phyloP scores from a whole-genome alignment of 2,888 invertebrate genomes.

The Macropis europaea region DNA sequence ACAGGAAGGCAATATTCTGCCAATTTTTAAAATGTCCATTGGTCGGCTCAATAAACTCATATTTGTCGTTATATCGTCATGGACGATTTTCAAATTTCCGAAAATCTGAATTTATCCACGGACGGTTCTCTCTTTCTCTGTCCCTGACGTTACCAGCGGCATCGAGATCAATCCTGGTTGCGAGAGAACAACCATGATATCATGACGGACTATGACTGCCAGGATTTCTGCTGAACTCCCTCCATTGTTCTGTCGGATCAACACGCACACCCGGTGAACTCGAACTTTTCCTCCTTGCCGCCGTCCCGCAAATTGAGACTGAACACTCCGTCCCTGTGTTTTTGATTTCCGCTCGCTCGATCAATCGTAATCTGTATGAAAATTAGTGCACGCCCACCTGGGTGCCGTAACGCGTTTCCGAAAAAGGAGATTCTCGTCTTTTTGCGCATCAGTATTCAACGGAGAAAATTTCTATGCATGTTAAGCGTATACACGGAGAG shows the following conservation, averaged over 20 bases:
- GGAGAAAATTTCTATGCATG: slow-evolving; percentile 37
- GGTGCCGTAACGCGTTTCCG: neutral
- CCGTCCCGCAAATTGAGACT: slow-evolving; percentile 5
- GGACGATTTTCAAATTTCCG: slow-evolving; percentile 4
- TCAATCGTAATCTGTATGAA: slow-evolving; percentile 12
- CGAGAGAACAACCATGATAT: neutral
- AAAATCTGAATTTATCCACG: slow-evolving; percentile 32
- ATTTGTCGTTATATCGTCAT: neutral
- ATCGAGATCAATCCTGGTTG: slow-evolving; percentile 15
- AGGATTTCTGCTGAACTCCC: neutral
- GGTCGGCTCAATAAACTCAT: neutral
- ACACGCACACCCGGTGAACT: too few relatives aligned
- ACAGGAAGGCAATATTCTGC: too few relatives aligned
- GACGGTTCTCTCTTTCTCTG: neutral
- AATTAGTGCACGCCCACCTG: slow-evolving; percentile 2
- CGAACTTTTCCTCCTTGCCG: neutral
- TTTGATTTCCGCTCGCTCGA: slow-evolving; percentile 5
- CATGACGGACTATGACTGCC: neutral
- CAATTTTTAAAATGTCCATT: too few relatives aligned
- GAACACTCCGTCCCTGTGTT: neutral
- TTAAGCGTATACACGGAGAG: slow-evolving; percentile 18
- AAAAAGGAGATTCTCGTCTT: neutral
- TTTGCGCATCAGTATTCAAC: slow-evolving; percentile 28
- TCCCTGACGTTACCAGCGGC: neutral
- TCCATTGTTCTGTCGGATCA: neutral